phyloP scores from a whole-genome alignment of 2,113 vertebrate genomes.

The Arvicanthis niloticus region DNA sequence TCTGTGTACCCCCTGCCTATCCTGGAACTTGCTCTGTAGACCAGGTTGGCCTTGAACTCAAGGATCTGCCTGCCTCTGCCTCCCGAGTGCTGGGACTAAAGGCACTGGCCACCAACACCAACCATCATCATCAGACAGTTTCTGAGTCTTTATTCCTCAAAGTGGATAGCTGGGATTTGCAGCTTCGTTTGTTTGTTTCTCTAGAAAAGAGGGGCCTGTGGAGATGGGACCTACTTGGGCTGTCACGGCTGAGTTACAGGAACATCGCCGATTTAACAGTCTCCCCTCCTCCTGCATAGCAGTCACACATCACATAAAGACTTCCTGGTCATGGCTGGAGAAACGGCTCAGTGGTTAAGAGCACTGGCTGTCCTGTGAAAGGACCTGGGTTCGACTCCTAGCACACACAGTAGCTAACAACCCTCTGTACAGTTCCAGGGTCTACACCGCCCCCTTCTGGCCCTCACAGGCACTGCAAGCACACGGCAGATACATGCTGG shows the following conservation, averaged over 20 bases:
- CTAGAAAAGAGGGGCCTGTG: neutral
- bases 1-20: neutral
- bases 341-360: neutral
- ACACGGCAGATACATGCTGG: neutral
- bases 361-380: neutral
- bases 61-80: neutral
- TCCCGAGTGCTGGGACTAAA: neutral
- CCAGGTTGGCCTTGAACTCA: neutral
- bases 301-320: no score
- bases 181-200: neutral
- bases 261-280: accelerated
- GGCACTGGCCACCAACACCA: neutral
- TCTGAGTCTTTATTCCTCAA: neutral
- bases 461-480: neutral
- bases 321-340: neutral
- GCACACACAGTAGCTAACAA: neutral
- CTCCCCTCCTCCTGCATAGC: neutral
- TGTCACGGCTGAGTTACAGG: neutral
- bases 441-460: neutral
- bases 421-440: neutral
- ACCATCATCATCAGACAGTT: neutral
- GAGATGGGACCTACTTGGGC: neutral
- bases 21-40: neutral
- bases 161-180: neutral
- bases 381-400: neutral